Conservation (phyloP, 2,888 invertebrate species). For the Diabrotica balteata region DNA sequence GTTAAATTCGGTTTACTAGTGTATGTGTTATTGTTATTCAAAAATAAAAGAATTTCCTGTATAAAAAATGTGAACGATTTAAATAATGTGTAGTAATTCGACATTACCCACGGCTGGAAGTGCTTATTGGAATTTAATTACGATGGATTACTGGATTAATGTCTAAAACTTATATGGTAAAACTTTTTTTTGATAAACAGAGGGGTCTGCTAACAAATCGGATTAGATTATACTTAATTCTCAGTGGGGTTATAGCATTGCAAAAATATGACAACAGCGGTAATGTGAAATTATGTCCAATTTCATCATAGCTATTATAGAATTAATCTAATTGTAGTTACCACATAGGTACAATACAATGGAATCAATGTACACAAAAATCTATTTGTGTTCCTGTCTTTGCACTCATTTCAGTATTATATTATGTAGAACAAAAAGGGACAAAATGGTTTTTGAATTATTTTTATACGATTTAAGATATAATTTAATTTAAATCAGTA, state of each 20-base stretch:
- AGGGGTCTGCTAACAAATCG: neutral
- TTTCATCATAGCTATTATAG: too few species aligned
- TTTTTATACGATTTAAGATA: too few species aligned
- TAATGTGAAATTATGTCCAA: too few species aligned
- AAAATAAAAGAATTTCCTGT: neutral
- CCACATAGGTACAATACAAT: too few species aligned
- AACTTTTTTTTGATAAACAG: constrained; percentile 2
- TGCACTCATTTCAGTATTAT: too few species aligned
- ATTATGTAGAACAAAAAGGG: too few species aligned
- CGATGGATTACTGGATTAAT: constrained; percentile 14
- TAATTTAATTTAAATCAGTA: too few species aligned
- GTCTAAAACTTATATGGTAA: constrained; percentile 8
- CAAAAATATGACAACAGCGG: neutral
- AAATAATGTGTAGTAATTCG: neutral
- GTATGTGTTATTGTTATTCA: neutral
- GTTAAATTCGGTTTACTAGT: neutral
- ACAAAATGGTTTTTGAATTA: too few species aligned
- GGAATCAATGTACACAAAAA: too few species aligned
- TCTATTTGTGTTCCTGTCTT: too few species aligned
- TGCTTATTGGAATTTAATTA: neutral
- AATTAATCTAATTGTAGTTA: too few species aligned
- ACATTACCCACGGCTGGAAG: neutral
- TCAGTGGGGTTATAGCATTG: constrained; percentile 7
- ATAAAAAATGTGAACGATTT: neutral
- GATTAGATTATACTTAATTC: neutral